These are phyloP conservation scores for Nephrocerus scutellatus DNA, from an alignment of 2,888 invertebrate species.

Conservation along the genomic window DNA sequence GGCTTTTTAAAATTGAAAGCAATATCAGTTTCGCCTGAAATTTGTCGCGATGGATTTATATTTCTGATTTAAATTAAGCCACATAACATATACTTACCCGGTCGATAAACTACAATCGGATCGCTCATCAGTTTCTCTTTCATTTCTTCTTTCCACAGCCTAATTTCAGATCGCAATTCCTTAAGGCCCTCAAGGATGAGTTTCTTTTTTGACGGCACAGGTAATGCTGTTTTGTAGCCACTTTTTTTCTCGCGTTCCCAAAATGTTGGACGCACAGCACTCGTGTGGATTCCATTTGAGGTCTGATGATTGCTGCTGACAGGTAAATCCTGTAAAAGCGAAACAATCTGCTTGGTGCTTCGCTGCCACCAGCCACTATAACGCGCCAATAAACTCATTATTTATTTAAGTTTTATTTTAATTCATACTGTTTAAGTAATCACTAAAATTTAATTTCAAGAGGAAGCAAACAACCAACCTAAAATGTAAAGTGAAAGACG, in stretches of 20 bases:
- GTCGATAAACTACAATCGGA: slow-evolving; percentile 51
- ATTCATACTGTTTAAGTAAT: too few relatives aligned
- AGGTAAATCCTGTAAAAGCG: too few relatives aligned
- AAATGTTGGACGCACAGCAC: slow-evolving; percentile 34
- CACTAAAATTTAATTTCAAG: too few relatives aligned
- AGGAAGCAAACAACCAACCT: too few relatives aligned
- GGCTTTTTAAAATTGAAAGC: slow-evolving; percentile 64
- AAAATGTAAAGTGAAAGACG: too few relatives aligned
- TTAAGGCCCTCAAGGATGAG: slow-evolving; percentile 58
- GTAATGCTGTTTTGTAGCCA: slow-evolving; percentile 39
- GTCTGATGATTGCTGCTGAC: too few relatives aligned
- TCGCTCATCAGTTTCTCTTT: slow-evolving; percentile 59
- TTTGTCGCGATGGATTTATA: neutral
- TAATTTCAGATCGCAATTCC: slow-evolving; percentile 60
- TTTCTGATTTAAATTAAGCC: neutral
- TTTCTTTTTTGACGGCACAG: slow-evolving; percentile 48
- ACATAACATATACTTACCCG: slow-evolving; percentile 24
- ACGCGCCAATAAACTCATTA: too few relatives aligned
- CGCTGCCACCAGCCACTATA: too few relatives aligned
- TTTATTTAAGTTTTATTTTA: too few relatives aligned
- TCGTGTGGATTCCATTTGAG: slow-evolving; percentile 32
- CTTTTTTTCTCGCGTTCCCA: slow-evolving; percentile 46
- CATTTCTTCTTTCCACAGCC: slow-evolving; percentile 60
- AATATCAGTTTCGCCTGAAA: slow-evolving; percentile 63
- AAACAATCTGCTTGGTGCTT: too few relatives aligned